These are phyloP conservation scores for Argyrosomus japonicus DNA, from an alignment of 2,113 vertebrate genomes.

Conservation along the genomic window DNA sequence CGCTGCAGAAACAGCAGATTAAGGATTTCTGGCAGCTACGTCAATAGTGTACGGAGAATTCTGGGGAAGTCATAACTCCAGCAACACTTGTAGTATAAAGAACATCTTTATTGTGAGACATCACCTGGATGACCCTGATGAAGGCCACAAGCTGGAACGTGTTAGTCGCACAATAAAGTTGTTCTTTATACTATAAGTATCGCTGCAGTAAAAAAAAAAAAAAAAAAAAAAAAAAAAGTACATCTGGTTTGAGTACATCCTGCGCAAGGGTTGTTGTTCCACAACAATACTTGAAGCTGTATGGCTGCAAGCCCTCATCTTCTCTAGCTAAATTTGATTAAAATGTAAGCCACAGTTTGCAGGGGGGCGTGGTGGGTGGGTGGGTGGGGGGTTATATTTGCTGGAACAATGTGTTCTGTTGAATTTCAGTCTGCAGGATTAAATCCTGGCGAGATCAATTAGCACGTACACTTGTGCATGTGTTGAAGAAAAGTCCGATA, in stretches of 20 bases:
- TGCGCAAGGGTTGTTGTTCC: not conserved
- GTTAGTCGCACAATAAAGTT: not conserved
- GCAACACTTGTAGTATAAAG: not conserved
- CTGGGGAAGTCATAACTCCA: not conserved
- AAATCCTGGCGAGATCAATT: constrained; percentile 69
- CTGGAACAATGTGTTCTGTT: constrained; percentile 59
- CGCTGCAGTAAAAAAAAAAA: constrained; percentile 3
- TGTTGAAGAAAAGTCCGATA: constrained; percentile 66
- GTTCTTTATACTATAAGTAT: not conserved
- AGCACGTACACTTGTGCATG: constrained; percentile 66
- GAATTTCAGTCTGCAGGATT: constrained; percentile 56
- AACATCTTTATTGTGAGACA: not conserved
- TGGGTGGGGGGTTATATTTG: constrained; percentile 1
- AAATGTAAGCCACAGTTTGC: constrained; percentile 21
- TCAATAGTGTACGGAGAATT: too few species aligned
- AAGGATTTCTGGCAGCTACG: not conserved
- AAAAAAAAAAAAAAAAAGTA: constrained; percentile 3
- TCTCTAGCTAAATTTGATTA: constrained; percentile 38
- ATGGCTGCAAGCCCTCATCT: not conserved
- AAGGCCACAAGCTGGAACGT: not conserved
- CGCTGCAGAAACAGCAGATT: not conserved
- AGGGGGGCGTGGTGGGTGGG: not conserved
- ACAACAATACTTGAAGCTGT: constrained; percentile 14
- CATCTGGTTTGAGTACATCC: constrained; percentile 29
- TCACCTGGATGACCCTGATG: not conserved